Evolutionary conservation across 2,113 vertebrate species (phyloP), one percentile per base, ranked within the genome.

Genomic region (Tupaia tana): DNA sequence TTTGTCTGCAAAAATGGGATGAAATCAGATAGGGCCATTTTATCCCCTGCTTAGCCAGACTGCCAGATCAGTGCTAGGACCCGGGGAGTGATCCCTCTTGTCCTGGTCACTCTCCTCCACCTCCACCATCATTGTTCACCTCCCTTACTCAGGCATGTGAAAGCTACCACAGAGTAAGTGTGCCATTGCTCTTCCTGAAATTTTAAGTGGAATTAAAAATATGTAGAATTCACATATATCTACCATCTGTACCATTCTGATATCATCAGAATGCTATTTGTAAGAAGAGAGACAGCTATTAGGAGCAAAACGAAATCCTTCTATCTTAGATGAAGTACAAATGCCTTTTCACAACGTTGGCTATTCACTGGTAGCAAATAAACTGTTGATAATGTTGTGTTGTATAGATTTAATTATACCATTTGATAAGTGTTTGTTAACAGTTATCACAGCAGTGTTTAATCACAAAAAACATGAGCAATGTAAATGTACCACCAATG

Each of bases 291-390:
- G 95, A 83, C 27, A 86, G 56, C 9, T 91, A 8, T 75, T 63
- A 78, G 63, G 16, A 67, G 31, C 9, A 92, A 92, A 7, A 63
- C 94, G 58, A 83, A 94, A 84, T 95, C 18, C 59, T 34, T 79
- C 9, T 61, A 7, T 71, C 29, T 1, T 34, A 75, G 22, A 70
- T 64, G 13, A 84, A 92, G 29, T 59, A 18, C 7, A 83, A 20
- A 67, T 70, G 9, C 9, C 67, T 69, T 75, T 20, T 82, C 43
- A 9, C 18, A 59, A 29, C 56, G 69, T 74, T 52, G 81, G 54
- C 52, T n/a, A 6, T 5, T 95, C n/a, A 58, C 12, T 64, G 22
- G 15, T 34, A 87, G 22, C 73, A 34, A 63, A 54, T 82, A 70
- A 66, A 54, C 31, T 31, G 2, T 69, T 93, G 86, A 89, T 61